phyloP scores from a whole-genome alignment of 2,797 vertebrate species.

The Tadarida brasiliensis region DNA sequence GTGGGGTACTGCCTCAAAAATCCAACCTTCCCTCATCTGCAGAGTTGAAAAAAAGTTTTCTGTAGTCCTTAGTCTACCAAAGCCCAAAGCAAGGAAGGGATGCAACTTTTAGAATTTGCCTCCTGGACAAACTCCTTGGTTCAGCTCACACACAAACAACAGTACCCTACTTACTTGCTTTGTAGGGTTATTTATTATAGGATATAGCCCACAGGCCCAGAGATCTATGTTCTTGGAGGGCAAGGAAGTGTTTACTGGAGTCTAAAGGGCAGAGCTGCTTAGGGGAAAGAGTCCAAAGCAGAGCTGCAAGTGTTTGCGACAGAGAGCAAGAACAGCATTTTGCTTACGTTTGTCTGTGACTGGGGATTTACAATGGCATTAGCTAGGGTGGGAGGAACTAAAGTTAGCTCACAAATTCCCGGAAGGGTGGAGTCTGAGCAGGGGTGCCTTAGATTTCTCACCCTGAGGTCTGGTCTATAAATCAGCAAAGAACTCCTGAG shows the following conservation, averaged over 20 bases:
- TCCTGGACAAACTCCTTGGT: neutral
- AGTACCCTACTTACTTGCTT: neutral
- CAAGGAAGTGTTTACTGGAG: neutral
- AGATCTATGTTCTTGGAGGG: neutral
- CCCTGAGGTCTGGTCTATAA: neutral
- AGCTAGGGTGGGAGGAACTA: conserved; percentile 38
- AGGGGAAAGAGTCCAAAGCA: no score
- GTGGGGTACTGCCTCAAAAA: neutral
- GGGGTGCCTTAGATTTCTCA: neutral
- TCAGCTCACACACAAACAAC: neutral
- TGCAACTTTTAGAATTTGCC: neutral
- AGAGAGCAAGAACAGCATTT: neutral
- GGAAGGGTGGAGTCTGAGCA: conserved; percentile 42
- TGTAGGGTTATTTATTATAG: neutral
- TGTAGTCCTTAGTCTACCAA: neutral
- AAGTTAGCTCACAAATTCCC: conserved; percentile 44
- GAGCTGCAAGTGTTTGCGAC: neutral
- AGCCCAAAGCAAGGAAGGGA: neutral
- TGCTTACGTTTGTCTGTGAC: neutral
- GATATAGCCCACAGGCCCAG: neutral
- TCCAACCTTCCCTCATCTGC: neutral
- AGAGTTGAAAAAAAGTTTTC: neutral
- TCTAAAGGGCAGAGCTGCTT: neutral
- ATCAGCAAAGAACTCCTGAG: neutral
- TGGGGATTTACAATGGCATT: neutral